A percentile compares a stretch with the other conserved stretches of the same genome.
phyloP scores from a whole-genome alignment of 2,113 vertebrate genomes.

The Passer montanus region DNA sequence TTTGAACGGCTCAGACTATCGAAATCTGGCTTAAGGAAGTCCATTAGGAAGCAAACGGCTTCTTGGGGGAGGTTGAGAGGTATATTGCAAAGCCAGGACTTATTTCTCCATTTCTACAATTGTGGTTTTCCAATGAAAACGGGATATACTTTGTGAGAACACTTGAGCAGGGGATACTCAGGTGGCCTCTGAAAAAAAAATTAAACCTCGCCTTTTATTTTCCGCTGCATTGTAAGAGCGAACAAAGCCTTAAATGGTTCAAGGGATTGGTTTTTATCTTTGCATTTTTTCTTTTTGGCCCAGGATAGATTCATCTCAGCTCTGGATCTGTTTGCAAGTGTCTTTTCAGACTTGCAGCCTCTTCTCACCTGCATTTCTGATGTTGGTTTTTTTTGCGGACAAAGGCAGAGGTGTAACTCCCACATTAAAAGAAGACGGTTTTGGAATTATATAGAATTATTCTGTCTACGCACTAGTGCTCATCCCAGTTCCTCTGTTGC shows the following conservation, averaged over 20 bases:
- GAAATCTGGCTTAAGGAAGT: neutral
- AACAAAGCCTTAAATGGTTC: neutral
- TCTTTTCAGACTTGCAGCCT: neutral
- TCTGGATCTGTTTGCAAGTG: neutral
- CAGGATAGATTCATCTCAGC: neutral
- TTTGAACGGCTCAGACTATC: conserved; percentile 15
- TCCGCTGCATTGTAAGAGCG: neutral
- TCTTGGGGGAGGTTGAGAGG: neutral
- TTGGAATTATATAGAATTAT: neutral
- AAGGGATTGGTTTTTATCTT: neutral
- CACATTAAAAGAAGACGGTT: neutral
- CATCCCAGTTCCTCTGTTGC: neutral
- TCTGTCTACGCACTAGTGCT: neutral
- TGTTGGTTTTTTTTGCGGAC: neutral
- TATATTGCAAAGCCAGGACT: neutral
- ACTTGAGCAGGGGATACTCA: neutral
- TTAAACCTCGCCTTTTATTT: conserved; percentile 9
- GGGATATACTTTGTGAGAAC: neutral
- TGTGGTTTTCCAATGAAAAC: conserved; percentile 44
- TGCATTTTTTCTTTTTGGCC: neutral
- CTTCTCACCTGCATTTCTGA: neutral
- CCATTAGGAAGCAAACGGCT: neutral
- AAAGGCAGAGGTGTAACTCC: neutral
- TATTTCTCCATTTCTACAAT: conserved; percentile 10
- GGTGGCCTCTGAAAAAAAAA: conserved; percentile 27